A percentile compares a stretch with the other conserved stretches of the same genome.
Conservation (phyloP, 2,888 invertebrate genomes). For the Anticlea derivata region DNA sequence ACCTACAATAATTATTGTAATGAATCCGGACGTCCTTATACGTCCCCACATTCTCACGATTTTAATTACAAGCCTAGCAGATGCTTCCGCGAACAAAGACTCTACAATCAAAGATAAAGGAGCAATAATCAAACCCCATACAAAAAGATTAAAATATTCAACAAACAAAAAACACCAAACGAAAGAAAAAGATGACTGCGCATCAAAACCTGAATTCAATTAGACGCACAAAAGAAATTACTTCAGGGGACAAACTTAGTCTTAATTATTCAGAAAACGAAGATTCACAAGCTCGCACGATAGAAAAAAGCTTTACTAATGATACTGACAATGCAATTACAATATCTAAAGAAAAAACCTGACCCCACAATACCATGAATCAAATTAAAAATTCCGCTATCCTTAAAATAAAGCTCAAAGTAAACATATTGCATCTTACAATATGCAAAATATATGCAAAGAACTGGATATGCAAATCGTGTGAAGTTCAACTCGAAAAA, state of each 20-base stretch:
- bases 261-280: conserved; percentile 72
- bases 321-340: conserved; percentile 64
- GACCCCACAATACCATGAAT: conserved; percentile 70
- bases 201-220: conserved; percentile 80
- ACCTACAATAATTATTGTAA: conserved; percentile 42
- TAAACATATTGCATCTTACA: conserved; percentile 71
- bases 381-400: conserved; percentile 69
- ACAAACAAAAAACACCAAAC: conserved; percentile 52
- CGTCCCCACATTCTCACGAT: conserved; percentile 76
- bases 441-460: conserved; percentile 64
- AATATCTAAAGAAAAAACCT: conserved; percentile 70
- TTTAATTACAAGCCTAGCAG: conserved; percentile 75
- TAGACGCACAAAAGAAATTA: conserved; percentile 73
- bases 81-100: conserved; percentile 57
- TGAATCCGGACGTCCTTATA: conserved; percentile 54
- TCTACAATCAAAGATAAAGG: conserved; percentile 61
- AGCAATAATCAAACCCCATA: conserved; percentile 58
- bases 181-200: conserved; percentile 67
- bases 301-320: conserved; percentile 69
- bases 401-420: conserved; percentile 77
- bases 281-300: conserved; percentile 65
- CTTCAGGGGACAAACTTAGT: conserved; percentile 72
- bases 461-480: conserved; percentile 82
- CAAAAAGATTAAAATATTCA: conserved; percentile 72
- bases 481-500: conserved; percentile 79